phyloP scores from a whole-genome alignment of 2,888 invertebrate genomes.

The Alsophila aescularia region DNA sequence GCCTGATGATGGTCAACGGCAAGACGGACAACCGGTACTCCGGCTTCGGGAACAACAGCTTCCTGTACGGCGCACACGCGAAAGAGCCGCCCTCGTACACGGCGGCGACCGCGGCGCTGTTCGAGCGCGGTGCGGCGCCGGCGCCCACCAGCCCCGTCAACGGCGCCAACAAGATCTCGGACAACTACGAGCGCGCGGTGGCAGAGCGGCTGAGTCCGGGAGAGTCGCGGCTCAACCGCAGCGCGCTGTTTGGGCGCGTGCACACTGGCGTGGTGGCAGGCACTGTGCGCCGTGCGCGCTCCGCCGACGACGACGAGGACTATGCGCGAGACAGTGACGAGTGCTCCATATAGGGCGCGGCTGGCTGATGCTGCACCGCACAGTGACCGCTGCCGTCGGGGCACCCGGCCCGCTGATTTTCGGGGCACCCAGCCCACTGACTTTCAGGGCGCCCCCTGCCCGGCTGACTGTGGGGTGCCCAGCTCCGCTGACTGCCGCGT shows the following conservation, averaged over 20 bases:
- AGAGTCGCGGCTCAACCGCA: constrained; percentile 61
- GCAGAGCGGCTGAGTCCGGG: constrained; percentile 72
- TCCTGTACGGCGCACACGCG: constrained; percentile 69
- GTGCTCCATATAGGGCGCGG: constrained; percentile 83
- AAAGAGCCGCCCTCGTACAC: constrained; percentile 76
- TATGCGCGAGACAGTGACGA: constrained; percentile 86
- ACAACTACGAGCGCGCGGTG: constrained; percentile 78
- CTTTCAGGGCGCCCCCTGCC: too few species aligned
- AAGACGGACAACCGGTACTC: constrained; percentile 74
- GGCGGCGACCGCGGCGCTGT: constrained; percentile 65
- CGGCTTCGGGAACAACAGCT: constrained; percentile 76
- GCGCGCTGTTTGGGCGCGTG: constrained; percentile 74
- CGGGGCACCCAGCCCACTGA: too few species aligned
- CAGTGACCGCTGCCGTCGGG: constrained; percentile 7
- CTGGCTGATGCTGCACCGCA: constrained; percentile 32
- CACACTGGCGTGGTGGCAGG: constrained; percentile 74
- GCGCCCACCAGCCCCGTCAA: constrained; percentile 67
- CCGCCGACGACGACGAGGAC: constrained; percentile 78
- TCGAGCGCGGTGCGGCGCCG: constrained; percentile 58
- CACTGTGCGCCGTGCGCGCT: constrained; percentile 62
- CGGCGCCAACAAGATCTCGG: constrained; percentile 78
- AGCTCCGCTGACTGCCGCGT: too few species aligned
- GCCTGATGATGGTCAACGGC: constrained; percentile 78
- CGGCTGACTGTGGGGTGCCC: too few species aligned
- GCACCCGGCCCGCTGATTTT: neutral